These are phyloP conservation scores for Thunnus thynnus DNA, from an alignment of 2,113 vertebrate genomes.

Conservation along the genomic window DNA sequence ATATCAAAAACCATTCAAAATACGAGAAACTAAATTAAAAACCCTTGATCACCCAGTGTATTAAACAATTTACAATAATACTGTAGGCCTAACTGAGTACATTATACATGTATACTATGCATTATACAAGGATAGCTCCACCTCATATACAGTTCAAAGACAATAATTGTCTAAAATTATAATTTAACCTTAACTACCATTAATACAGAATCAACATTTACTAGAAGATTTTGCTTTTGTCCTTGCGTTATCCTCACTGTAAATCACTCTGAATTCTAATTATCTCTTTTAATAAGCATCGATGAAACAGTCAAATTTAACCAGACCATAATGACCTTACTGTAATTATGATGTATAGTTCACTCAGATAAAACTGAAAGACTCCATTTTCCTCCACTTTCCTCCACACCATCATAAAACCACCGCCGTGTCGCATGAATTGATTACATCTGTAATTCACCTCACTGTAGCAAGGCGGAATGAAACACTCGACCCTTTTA, in stretches of 20 bases:
- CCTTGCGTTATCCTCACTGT: slow-evolving; percentile 28
- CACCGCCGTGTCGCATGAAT: slow-evolving; percentile 44
- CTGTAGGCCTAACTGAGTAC: no score
- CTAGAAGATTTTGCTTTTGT: slow-evolving; percentile 8
- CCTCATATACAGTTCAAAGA: background rate
- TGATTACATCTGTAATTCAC: slow-evolving; percentile 77
- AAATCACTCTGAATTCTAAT: slow-evolving; percentile 41
- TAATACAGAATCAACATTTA: slow-evolving; percentile 5
- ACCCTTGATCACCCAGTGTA: background rate
- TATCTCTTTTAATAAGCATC: slow-evolving; percentile 61
- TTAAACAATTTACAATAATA: background rate
- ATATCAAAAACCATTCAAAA: background rate
- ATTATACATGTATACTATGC: background rate
- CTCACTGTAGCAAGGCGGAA: slow-evolving; percentile 23
- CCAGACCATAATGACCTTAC: slow-evolving; percentile 46
- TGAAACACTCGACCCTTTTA: slow-evolving; percentile 68
- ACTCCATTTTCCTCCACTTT: slow-evolving; percentile 63
- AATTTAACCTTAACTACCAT: background rate
- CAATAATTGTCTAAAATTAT: background rate
- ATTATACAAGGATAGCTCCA: background rate
- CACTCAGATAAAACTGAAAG: slow-evolving; percentile 66
- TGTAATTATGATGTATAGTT: slow-evolving; percentile 64
- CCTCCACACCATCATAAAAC: slow-evolving; percentile 53
- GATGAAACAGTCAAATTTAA: slow-evolving; percentile 55
- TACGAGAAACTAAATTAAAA: background rate